Evolutionary conservation across 2,888 invertebrate species (phyloP).

Genomic region (Nesidiocoris tenuis): DNA sequence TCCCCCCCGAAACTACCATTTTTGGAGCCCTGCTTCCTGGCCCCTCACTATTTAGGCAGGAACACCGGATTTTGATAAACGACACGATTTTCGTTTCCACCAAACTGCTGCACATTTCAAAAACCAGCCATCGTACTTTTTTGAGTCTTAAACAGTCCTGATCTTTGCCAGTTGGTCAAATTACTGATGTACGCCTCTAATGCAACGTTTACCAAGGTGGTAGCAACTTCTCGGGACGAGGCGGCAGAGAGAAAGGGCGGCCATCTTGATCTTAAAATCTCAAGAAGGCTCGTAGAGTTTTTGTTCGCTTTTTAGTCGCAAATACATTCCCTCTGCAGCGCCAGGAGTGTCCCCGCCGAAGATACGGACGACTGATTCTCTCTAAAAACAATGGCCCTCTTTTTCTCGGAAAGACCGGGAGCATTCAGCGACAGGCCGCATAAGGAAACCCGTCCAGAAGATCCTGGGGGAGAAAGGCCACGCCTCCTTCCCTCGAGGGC

Average conservation of each 20-base stretch:
- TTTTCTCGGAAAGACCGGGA: slow-evolving; percentile 13
- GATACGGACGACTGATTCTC: slow-evolving; percentile 9
- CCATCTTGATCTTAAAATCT: slow-evolving; percentile 8
- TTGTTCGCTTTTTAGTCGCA: slow-evolving; percentile 5
- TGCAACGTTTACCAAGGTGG: too few relatives aligned
- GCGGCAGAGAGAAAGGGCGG: background rate
- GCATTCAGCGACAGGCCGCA: slow-evolving; percentile 1
- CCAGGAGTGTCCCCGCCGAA: background rate
- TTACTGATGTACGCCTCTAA: too few relatives aligned
- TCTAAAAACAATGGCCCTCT: slow-evolving; percentile 24
- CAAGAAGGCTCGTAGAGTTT: background rate
- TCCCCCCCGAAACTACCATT: too few relatives aligned
- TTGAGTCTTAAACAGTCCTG: too few relatives aligned
- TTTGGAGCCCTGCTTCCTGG: too few relatives aligned
- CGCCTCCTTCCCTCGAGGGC: background rate
- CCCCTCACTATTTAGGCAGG: too few relatives aligned
- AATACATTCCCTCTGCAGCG: slow-evolving; percentile 8
- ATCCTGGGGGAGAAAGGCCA: background rate
- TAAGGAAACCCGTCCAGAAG: slow-evolving; percentile 20
- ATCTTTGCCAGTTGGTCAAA: too few relatives aligned
- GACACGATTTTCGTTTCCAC: too few relatives aligned
- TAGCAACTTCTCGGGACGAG: too few relatives aligned
- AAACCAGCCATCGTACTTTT: too few relatives aligned
- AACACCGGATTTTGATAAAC: too few relatives aligned
- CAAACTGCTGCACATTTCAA: too few relatives aligned